Conservation (phyloP, 1,140 invertebrate genomes). For the Pristionchus pacificus region DNA sequence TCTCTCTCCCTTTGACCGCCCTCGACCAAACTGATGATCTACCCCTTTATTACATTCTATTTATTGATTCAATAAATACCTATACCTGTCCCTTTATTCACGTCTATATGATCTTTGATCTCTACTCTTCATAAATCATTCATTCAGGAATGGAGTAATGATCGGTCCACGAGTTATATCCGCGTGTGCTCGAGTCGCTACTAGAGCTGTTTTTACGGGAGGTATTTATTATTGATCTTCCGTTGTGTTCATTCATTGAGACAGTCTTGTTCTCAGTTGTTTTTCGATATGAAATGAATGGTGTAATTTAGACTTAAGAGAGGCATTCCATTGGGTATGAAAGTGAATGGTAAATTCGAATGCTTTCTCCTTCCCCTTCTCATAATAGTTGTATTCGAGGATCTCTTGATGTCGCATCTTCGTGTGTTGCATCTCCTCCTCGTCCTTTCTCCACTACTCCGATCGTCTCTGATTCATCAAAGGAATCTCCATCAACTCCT, state of each 20-base stretch:
- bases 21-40: conserved; percentile 19
- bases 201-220: conserved; percentile 35
- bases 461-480: not conserved
- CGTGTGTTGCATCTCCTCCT: not conserved
- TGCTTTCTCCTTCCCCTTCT: no score
- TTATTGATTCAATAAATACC: no score
- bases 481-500: conserved; percentile 4
- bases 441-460: not conserved
- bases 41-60: no score
- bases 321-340: no score
- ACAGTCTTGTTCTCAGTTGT: no score
- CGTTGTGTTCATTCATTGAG: no score
- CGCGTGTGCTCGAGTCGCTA: conserved; percentile 32
- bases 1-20: conserved; percentile 8
- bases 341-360: not conserved
- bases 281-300: no score
- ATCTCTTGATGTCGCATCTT: not conserved
- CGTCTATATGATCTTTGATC: no score
- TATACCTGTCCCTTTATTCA: no score
- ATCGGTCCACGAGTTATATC: conserved; percentile 8
- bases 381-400: not conserved
- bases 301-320: no score
- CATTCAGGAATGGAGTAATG: not conserved
- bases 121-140: no score
- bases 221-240: no score